A percentile compares a stretch with the other conserved stretches of the same genome.
Evolutionary conservation across 2,888 invertebrate species (phyloP).

Genomic region (Drosophila infuscata): DNA sequence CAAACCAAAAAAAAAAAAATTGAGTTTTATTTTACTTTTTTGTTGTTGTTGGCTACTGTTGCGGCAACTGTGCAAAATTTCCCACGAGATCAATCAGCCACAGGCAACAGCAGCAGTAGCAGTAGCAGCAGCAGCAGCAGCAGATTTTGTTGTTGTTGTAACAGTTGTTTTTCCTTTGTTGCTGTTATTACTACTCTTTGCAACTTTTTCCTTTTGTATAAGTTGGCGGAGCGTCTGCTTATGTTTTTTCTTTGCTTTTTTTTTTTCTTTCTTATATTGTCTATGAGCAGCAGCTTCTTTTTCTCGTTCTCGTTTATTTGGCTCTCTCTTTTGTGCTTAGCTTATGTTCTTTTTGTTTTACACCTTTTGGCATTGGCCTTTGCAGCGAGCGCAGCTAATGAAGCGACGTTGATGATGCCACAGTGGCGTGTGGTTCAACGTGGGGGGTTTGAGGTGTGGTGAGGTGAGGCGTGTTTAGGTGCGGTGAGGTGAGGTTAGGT

Average conservation of each 20-base stretch:
- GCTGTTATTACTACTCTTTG: slow-evolving; percentile 72
- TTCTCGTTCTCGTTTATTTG: slow-evolving; percentile 9
- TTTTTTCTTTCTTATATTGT: slow-evolving; percentile 12
- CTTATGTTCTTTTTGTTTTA: slow-evolving; percentile 52
- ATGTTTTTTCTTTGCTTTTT: slow-evolving; percentile 24
- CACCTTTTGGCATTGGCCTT: slow-evolving; percentile 78
- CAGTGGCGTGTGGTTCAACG: slow-evolving; percentile 36
- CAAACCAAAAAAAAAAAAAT: slow-evolving; percentile 41
- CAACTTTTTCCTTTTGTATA: slow-evolving; percentile 71
- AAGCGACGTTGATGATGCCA: slow-evolving; percentile 70
- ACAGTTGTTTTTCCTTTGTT: slow-evolving; percentile 36
- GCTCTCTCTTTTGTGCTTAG: slow-evolving; percentile 12
- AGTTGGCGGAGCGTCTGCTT: slow-evolving; percentile 62
- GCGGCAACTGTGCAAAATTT: slow-evolving; percentile 81
- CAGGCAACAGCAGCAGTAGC: slow-evolving; percentile 59
- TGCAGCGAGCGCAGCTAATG: slow-evolving; percentile 70
- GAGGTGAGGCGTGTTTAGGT: too few species aligned
- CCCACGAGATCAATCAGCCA: slow-evolving; percentile 83
- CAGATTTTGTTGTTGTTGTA: slow-evolving; percentile 34
- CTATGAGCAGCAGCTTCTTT: slow-evolving; percentile 26
- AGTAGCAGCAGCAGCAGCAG: slow-evolving; percentile 40
- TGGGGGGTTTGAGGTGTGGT: not conserved
- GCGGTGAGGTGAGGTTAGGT: too few species aligned
- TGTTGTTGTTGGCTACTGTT: slow-evolving; percentile 44
- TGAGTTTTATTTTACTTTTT: slow-evolving; percentile 61